Conservation (phyloP, 2,888 invertebrate species). For the Trisateles emortualis region DNA sequence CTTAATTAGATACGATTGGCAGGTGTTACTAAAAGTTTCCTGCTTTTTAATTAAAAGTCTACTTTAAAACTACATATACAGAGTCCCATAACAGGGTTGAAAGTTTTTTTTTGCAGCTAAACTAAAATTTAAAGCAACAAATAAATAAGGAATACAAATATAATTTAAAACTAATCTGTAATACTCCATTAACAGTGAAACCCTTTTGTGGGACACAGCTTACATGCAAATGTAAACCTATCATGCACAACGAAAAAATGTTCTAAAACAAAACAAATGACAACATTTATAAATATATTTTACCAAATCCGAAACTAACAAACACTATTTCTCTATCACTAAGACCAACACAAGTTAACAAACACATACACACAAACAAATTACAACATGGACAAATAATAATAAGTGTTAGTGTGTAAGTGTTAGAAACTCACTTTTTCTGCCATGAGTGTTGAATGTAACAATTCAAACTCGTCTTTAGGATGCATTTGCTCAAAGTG, state of each 20-base stretch:
- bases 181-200: too few relatives aligned
- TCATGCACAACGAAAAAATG: not conserved
- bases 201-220: too few relatives aligned
- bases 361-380: constrained; percentile 31
- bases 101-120: too few relatives aligned
- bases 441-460: constrained; percentile 72
- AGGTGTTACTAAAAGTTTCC: not conserved
- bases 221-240: not conserved
- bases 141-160: too few relatives aligned
- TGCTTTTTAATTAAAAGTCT: too few relatives aligned
- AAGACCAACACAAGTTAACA: constrained; percentile 19
- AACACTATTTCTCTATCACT: constrained; percentile 5
- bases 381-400: constrained; percentile 30
- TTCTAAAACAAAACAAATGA: not conserved
- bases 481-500: constrained; percentile 93
- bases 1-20: too few relatives aligned
- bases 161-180: too few relatives aligned
- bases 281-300: not conserved
- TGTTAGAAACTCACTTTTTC: constrained; percentile 80
- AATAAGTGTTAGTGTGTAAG: constrained; percentile 23
- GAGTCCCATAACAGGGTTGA: too few relatives aligned
- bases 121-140: too few relatives aligned
- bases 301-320: not conserved
- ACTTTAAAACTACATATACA: too few relatives aligned
- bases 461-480: constrained; percentile 91